Base-by-base conservation (phyloP, 2,797 vertebrate species). In the Syndactyla subalaris region DNA sequence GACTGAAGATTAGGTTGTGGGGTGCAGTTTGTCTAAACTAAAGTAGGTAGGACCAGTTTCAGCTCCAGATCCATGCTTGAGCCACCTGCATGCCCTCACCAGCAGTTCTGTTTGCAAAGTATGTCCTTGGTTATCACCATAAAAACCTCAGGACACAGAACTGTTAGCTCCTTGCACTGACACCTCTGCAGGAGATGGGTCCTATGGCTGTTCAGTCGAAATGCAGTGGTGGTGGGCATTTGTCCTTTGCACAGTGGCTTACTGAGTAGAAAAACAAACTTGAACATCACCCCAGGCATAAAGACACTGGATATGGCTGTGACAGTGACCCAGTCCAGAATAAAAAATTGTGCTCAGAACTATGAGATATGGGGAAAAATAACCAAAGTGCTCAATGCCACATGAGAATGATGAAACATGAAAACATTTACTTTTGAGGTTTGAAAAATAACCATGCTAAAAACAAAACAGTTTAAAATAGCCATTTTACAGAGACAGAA, bases 181-280 rank as follows among this genome's bases (percentile, higher is more conserved):
- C 34, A 12, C 5, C 32, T 2, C 0, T 1, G 1, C 18, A 63
- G 34, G 30, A 87, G 30, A 43, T 0, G 0, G 12, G 23, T 89
- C 36, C n/a, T 45, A 5, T 16, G 7, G 5, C 38, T 39, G 21
- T 19, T 61, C n/a, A 62, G 36, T 46, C 6, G 62, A 65, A 84
- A 77, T 41, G 30, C 10, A 19, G 34, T 16, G 23, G 10, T 6
- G 9, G 1, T 46, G 21, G 21, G 11, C 12, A 19, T 67, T 87
- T 78, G 6, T 38, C 19, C 24, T 74, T 88, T 34, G 8, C 23
- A 39, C 21, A 49, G 45, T 1, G 2, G 6, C 45, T 62, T 73
- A n/a, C 30, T 76, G 51, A 51, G 11, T 22, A 39, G 30, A 75
- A 80, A 71, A 38, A 65, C 49, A 65, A 83, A 63, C 3, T 7